Conservation (phyloP, 35 echinoderm and acorn worm species). For the Heliocidaris tuberculata region DNA sequence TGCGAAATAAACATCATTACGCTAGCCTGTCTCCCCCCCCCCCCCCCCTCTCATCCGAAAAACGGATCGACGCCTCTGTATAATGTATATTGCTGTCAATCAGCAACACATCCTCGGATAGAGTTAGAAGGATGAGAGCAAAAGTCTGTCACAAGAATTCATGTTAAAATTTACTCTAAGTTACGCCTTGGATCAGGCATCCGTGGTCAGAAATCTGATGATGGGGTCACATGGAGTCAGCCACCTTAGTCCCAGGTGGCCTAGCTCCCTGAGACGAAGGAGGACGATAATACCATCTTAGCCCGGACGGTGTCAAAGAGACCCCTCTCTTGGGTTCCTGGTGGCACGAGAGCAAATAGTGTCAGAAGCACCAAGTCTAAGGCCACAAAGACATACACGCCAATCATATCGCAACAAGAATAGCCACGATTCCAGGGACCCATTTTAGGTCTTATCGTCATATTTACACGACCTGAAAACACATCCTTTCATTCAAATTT, state of each 20-base stretch:
- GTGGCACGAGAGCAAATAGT: not conserved
- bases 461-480: constrained; percentile 48
- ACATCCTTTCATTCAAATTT: constrained; percentile 19
- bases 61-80: too few species aligned
- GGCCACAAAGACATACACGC: constrained; percentile 22
- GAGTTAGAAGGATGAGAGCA: not conserved
- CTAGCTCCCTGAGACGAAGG: not conserved
- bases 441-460: constrained; percentile 33
- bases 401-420: constrained; percentile 5
- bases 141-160: not conserved
- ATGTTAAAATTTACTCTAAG: not conserved
- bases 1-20: too few species aligned
- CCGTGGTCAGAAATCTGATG: not conserved
- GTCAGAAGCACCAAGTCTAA: not conserved
- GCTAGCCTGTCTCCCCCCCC: too few species aligned
- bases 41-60: too few species aligned
- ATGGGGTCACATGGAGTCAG: constrained; percentile 17
- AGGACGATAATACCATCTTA: constrained; percentile 11
- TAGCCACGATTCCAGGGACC: not conserved
- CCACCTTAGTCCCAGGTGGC: constrained; percentile 19
- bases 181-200: too few species aligned
- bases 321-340: constrained; percentile 16
- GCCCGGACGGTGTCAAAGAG: not conserved
- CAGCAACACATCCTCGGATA: not conserved
- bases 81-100: not conserved